A percentile compares a stretch with the other conserved stretches of the same genome.
phyloP scores from a whole-genome alignment of 1,140 invertebrate species.

The Conopomorpha cramerella region DNA sequence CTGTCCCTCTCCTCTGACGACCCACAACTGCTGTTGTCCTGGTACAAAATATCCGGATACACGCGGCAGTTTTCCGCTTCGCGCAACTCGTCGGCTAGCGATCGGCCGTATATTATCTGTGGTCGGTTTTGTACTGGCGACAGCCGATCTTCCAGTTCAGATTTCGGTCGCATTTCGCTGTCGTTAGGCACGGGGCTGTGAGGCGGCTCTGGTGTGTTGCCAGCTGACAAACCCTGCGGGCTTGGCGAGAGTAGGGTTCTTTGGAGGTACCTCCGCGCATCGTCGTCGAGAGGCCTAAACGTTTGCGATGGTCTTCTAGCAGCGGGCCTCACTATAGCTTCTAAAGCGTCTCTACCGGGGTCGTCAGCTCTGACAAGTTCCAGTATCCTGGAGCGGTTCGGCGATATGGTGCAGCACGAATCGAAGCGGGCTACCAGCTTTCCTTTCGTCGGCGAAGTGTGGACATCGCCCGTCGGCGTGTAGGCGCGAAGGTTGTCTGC shows the following conservation, averaged over 20 bases:
- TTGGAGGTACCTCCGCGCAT: slow-evolving; percentile 36
- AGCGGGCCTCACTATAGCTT: slow-evolving; percentile 40
- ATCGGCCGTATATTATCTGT: slow-evolving; percentile 14
- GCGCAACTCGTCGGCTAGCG: slow-evolving; percentile 40
- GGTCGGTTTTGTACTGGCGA: slow-evolving; percentile 9
- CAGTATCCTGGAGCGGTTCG: slow-evolving; percentile 36
- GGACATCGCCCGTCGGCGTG: slow-evolving; percentile 33
- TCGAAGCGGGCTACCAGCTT: slow-evolving; percentile 39
- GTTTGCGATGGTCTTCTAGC: slow-evolving; percentile 26
- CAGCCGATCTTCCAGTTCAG: background rate
- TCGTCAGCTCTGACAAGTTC: slow-evolving; percentile 39
- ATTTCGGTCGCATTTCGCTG: background rate
- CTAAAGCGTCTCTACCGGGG: slow-evolving; percentile 33
- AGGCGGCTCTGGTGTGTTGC: slow-evolving; percentile 9
- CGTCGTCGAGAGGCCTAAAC: slow-evolving; percentile 36
- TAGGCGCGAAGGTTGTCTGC: slow-evolving; percentile 31
- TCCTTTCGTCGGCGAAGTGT: slow-evolving; percentile 25
- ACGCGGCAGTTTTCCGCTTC: slow-evolving; percentile 39
- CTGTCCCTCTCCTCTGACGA: slow-evolving; percentile 41
- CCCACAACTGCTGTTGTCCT: slow-evolving; percentile 20
- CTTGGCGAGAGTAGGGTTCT: slow-evolving; percentile 24
- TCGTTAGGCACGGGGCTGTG: background rate
- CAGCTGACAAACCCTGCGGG: slow-evolving; percentile 11
- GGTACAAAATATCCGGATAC: slow-evolving; percentile 20
- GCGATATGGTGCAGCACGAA: slow-evolving; percentile 25